Percentiles rank a stretch among this genome's conserved stretches.
Conservation (phyloP, 2,113 vertebrate genomes). For the Pseudopipra pipra region DNA sequence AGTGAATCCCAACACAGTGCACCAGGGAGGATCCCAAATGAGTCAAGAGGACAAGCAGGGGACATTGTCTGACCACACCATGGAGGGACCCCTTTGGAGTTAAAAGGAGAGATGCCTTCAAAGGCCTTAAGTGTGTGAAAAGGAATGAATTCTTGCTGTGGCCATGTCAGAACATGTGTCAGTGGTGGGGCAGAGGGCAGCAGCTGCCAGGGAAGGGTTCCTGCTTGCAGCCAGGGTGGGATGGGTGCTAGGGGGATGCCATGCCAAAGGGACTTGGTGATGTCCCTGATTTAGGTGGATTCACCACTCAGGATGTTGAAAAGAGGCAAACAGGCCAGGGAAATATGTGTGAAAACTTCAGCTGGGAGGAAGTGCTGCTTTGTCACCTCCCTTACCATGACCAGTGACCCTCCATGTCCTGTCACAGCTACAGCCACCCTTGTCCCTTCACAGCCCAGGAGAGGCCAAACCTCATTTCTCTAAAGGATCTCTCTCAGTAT, state of each 20-base stretch:
- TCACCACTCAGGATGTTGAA: neutral
- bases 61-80: neutral
- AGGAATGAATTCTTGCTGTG: neutral
- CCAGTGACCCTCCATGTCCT: neutral
- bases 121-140: neutral
- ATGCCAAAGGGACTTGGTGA: neutral
- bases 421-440: neutral
- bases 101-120: neutral
- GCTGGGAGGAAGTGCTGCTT: neutral
- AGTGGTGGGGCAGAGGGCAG: neutral
- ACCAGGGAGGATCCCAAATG: fast-evolving
- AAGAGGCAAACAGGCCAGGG: neutral
- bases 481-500: neutral
- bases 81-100: neutral
- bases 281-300: neutral
- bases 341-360: neutral
- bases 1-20: neutral
- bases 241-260: neutral
- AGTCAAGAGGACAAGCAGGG: neutral
- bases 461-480: neutral
- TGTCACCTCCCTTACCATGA: neutral
- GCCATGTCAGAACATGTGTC: neutral
- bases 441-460: neutral
- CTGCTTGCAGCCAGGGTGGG: neutral
- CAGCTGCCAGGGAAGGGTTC: neutral